Percentiles rank a stretch among this genome's conserved stretches.
phyloP scores from a whole-genome alignment of 2,888 invertebrate species.

The Tethea ocularis region DNA sequence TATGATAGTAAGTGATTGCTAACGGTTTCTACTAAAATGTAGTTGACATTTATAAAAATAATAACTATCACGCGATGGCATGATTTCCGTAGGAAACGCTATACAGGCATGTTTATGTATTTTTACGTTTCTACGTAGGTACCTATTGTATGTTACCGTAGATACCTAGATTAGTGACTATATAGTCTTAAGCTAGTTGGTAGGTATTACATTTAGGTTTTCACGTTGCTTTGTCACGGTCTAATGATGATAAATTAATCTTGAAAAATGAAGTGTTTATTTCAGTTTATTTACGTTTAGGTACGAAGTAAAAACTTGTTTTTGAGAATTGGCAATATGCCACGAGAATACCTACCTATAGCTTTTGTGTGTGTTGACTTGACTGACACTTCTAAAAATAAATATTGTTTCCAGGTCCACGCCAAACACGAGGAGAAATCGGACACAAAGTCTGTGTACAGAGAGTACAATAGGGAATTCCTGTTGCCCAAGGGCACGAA shows the following conservation, averaged over 20 bases:
- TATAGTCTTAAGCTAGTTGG: not conserved
- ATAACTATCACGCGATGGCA: not conserved
- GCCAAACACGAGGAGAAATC: conserved; percentile 99
- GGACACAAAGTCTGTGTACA: conserved; percentile 97
- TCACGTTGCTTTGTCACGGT: conserved; percentile 32
- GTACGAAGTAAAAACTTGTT: conserved; percentile 45
- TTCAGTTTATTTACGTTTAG: conserved; percentile 45
- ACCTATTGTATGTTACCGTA: too few relatives aligned
- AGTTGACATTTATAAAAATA: not conserved
- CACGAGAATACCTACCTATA: conserved; percentile 46
- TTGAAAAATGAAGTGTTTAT: conserved; percentile 43
- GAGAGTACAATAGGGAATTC: conserved; percentile 99
- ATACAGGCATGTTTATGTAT: not conserved
- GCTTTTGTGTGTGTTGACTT: conserved; percentile 42
- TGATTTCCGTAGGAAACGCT: not conserved
- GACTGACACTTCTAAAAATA: not conserved
- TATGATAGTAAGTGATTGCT: too few relatives aligned
- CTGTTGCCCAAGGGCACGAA: conserved; percentile 98
- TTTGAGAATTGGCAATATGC: conserved; percentile 58
- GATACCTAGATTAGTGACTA: not conserved
- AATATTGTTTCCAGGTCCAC: conserved; percentile 89
- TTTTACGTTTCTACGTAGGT: not conserved
- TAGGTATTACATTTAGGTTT: conserved; percentile 1
- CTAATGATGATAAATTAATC: conserved; percentile 59
- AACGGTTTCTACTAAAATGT: too few relatives aligned